phyloP scores from a whole-genome alignment of 2,888 invertebrate genomes.

The Kryphioiulus occultus region DNA sequence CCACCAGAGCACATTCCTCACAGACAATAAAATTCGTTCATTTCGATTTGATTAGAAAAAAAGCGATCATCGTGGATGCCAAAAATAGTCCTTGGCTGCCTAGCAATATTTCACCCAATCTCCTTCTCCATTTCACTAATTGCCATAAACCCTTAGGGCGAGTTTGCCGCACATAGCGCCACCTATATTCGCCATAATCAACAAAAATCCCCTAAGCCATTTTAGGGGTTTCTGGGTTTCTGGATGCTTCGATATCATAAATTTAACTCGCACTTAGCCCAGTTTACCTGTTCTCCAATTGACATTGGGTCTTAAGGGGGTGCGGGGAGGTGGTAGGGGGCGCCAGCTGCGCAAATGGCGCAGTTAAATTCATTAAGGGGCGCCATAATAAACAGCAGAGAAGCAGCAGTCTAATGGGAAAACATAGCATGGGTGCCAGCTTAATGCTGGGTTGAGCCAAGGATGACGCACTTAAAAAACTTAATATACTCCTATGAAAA shows the following conservation, averaged over 20 bases:
- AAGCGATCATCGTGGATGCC: neutral
- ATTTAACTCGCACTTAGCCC: neutral
- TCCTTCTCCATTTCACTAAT: neutral
- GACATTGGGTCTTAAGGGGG: neutral
- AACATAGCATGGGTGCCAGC: conserved; percentile 26
- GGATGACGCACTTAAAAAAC: conserved; percentile 29
- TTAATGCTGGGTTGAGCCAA: neutral
- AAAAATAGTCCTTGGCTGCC: neutral
- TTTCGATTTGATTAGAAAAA: neutral
- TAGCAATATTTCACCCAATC: neutral
- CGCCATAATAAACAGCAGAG: neutral
- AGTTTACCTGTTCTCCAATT: neutral
- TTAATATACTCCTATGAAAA: neutral
- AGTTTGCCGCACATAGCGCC: neutral
- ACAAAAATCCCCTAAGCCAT: neutral
- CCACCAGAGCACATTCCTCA: neutral
- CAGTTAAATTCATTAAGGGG: conserved; percentile 17
- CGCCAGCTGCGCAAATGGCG: conserved; percentile 20
- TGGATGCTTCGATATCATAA: neutral
- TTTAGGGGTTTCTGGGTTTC: neutral
- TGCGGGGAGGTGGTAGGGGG: too few species aligned
- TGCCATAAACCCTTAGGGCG: neutral
- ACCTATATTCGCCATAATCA: neutral
- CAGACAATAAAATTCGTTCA: neutral
- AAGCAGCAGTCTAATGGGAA: conserved; percentile 19